Conservation (phyloP, 30 jellyfish, hydroid and myxozoan species). For the Sanderia malayensis region DNA sequence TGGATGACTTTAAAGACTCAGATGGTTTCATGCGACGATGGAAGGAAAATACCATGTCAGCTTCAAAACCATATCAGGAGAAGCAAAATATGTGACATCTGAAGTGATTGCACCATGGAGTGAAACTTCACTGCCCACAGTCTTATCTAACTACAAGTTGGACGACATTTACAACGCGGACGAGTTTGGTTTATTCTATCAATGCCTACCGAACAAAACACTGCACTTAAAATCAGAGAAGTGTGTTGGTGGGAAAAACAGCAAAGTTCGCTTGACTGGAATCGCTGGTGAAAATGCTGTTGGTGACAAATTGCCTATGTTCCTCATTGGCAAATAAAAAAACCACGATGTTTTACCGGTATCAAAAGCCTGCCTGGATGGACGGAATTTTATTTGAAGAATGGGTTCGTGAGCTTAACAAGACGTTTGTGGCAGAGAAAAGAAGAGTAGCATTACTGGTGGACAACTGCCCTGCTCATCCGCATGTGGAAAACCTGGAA, state of each 20-base stretch:
- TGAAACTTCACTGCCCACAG: constrained; percentile 24
- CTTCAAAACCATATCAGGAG: constrained; percentile 2
- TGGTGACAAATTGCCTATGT: constrained; percentile 54
- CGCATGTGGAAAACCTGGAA: constrained; percentile 1
- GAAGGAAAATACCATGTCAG: neutral
- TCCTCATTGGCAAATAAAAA: constrained; percentile 32
- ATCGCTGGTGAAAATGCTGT: constrained; percentile 52
- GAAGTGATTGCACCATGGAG: constrained; percentile 1
- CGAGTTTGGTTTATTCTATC: constrained; percentile 63
- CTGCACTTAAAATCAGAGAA: constrained; percentile 21
- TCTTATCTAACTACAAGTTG: constrained; percentile 27
- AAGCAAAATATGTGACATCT: neutral
- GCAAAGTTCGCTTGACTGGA: constrained; percentile 44
- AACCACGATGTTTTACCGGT: constrained; percentile 54
- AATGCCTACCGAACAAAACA: constrained; percentile 17
- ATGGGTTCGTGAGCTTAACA: constrained; percentile 33
- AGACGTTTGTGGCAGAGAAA: neutral
- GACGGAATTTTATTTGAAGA: constrained; percentile 30
- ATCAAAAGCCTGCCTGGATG: constrained; percentile 48
- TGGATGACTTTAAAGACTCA: neutral
- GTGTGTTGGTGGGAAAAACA: constrained; percentile 49
- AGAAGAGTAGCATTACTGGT: constrained; percentile 12
- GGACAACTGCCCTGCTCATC: constrained; percentile 63
- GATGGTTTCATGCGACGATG: neutral
- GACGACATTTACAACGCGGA: constrained; percentile 48